A percentile compares a stretch with the other conserved stretches of the same genome.
phyloP scores from a whole-genome alignment of 2,888 invertebrate genomes.

The Drosophila meridionalis region DNA sequence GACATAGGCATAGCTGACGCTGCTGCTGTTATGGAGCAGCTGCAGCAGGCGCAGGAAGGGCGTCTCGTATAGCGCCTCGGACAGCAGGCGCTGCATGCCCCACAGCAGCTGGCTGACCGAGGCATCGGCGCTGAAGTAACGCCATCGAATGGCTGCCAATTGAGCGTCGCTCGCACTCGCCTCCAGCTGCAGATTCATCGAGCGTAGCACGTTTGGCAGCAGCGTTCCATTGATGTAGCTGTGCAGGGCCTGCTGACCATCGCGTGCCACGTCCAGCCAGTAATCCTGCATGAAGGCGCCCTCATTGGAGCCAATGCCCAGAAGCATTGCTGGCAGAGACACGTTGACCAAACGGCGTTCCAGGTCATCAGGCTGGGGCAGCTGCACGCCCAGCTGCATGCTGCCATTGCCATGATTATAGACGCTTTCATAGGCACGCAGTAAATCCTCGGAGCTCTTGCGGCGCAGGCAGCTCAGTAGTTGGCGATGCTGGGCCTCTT shows the following conservation, averaged over 20 bases:
- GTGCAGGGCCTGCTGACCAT: conserved; percentile 86
- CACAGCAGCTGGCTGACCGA: conserved; percentile 76
- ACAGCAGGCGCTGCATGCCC: conserved; percentile 83
- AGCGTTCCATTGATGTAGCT: conserved; percentile 87
- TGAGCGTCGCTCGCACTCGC: conserved; percentile 50
- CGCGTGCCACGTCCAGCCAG: conserved; percentile 87
- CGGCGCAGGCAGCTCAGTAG: conserved; percentile 88
- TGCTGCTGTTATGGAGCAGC: conserved; percentile 51
- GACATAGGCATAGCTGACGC: conserved; percentile 80
- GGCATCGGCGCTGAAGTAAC: conserved; percentile 80
- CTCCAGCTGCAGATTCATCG: conserved; percentile 47
- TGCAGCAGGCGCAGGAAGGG: conserved; percentile 82
- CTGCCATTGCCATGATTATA: conserved; percentile 88
- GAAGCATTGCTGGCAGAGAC: conserved; percentile 87
- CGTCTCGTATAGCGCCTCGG: conserved; percentile 83
- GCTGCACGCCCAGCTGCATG: conserved; percentile 87
- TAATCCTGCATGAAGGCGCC: conserved; percentile 87
- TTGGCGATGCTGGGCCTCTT: conserved; percentile 83
- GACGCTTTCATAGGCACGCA: conserved; percentile 87
- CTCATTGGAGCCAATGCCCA: conserved; percentile 90
- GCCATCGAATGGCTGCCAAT: conserved; percentile 82
- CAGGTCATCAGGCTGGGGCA: conserved; percentile 64
- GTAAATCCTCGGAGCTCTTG: conserved; percentile 87
- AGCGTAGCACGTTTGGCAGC: conserved; percentile 87
- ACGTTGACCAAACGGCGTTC: conserved; percentile 42